Evolutionary conservation across 2,797 vertebrate genomes (phyloP), one percentile per base, ranked within the genome.

Genomic region (Epinephelus malabaricus): DNA sequence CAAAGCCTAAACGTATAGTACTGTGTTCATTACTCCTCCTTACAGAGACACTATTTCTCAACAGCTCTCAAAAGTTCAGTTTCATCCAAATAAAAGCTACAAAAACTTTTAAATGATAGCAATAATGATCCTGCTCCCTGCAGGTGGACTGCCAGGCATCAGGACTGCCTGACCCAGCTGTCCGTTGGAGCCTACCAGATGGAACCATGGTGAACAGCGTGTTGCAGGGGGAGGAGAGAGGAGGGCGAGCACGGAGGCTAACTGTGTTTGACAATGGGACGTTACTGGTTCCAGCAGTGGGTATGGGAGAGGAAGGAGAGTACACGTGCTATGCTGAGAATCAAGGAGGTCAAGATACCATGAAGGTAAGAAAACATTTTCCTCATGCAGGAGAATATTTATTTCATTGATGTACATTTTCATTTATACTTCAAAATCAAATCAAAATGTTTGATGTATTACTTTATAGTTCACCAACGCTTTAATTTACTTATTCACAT

Each of bases 281-380:
- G 0, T 91, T 99, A 43, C 97, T 97, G 90, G 95, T 99, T 84
- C 96, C 96, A 64, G 95, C 95, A 0, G 96, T 97, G 25, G 96
- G 97, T 0, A 81, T 94, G 90, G 91, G 89, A 60, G 97, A 98
- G 51, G 97, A 97, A 51, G 98, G 98, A 0, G 96, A 97, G 79
- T 99, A 99, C 74, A 99, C 96, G 0, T 99, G 98, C 82, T 95
- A 97, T 2, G 97, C 98, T 0, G 95, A 97, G 76, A 99, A 99
- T 87, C 96, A 95, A 86, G 94, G 97, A 5, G 98, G 98, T 17
- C 95, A 96, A 86, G 98, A 99, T 79, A 96, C 96, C 76, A 99
- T 98, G 98, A 96, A 93, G 67, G 94, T 94, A 84, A 82, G 61
- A 70, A 45, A 18, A 73, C 12, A 12, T 40, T 43, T 65, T 54